Evolutionary conservation across 2,888 invertebrate species (phyloP), one percentile per base, ranked within the genome.

Genomic region (Ornithoptera alexandrae): DNA sequence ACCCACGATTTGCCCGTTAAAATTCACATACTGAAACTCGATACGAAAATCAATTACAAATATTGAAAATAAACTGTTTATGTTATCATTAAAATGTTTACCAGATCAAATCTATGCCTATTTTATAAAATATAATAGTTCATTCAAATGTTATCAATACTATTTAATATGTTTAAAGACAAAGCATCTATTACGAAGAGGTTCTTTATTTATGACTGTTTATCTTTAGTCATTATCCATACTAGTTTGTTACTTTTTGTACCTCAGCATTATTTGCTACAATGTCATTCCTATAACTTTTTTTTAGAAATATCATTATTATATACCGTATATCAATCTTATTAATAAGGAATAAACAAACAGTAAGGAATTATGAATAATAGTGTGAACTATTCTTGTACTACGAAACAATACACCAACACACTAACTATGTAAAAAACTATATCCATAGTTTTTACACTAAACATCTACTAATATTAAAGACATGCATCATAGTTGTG

Each of bases 1-100:
- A 82, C 76, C 74, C 77, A 78, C 79, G 79, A 60, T 70, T 67
- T 4, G 62, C 62, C 42, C 65, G 24, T 30, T 69, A 30, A 18
- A 61, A 63, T 59, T 53, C 59, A 46, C 57, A 68, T 57, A 64
- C 61, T 15, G 18, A 50, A 50, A 50, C 50, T 50, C 50, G 17
- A 50, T 15, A 50, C 50, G 2, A 50, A 15, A 46, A 6, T 46
- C 3, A 10, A 50, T 17, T 50, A 50, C 18, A 50, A 18, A 17
- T 50, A 18, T 50, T 50, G 18, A 18, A 15, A 50, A 50, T 50
- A 50, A 50, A 50, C 50, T 17, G 18, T 50, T 46, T 17, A 18
- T 50, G 18, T 50, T 50, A 17, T 2, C 50, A 17, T 50, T 50
- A 17, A 50, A 17, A 50, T 50, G 15, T 50, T 50, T 12, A 1